These are phyloP conservation scores for Dastarcus helophoroides DNA, from an alignment of 2,888 invertebrate genomes.

Conservation along the genomic window DNA sequence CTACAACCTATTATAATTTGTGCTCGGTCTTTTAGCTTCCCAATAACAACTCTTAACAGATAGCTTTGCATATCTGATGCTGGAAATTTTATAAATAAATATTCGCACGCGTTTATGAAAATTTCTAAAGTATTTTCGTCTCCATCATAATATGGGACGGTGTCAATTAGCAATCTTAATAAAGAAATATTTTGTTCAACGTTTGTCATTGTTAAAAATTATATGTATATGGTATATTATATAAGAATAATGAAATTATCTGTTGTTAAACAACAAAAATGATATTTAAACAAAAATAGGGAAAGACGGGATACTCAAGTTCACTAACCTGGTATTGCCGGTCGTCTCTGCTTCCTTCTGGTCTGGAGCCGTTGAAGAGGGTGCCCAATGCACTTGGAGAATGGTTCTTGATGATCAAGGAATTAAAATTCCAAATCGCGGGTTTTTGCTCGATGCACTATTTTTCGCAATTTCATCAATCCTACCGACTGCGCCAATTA, in stretches of 20 bases:
- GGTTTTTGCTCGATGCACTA: no score
- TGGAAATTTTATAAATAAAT: constrained; percentile 7
- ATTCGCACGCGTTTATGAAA: constrained; percentile 10
- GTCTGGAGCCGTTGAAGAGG: no score
- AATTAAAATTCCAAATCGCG: background rate
- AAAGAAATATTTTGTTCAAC: no score
- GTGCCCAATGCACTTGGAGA: no score
- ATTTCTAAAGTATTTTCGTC: constrained; percentile 6
- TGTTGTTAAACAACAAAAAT: background rate
- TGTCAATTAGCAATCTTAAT: constrained; percentile 12
- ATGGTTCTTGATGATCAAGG: background rate
- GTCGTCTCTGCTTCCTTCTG: background rate
- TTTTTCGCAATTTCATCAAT: background rate
- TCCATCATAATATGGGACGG: constrained; percentile 11
- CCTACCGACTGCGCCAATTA: constrained; percentile 1
- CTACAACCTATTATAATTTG: constrained; percentile 10
- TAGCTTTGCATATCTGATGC: constrained; percentile 2
- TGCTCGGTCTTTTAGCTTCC: constrained; percentile 10
- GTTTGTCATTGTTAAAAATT: no score
- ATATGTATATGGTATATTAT: no score
- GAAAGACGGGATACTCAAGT: background rate
- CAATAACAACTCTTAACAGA: constrained; percentile 11
- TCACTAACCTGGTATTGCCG: background rate
- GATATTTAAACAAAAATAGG: background rate
- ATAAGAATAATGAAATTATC: background rate